Evolutionary conservation across 1,140 invertebrate species (phyloP).

Genomic region (Ceratosolen fusciceps): DNA sequence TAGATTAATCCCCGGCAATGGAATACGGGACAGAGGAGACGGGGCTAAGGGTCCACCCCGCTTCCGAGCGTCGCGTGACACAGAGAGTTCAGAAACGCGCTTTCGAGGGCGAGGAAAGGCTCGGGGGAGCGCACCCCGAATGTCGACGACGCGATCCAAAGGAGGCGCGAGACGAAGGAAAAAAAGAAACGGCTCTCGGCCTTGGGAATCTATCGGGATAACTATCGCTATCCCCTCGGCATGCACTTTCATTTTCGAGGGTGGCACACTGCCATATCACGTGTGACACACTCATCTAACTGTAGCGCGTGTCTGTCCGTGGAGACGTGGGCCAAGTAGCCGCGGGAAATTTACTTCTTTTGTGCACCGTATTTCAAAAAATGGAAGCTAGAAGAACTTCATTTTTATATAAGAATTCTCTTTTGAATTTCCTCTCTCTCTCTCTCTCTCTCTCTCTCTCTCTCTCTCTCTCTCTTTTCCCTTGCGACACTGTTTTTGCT

Average conservation of each 20-base stretch:
- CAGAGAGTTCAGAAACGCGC: background rate
- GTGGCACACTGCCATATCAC: slow-evolving; percentile 49
- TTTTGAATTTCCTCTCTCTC: background rate
- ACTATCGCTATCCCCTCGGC: slow-evolving; percentile 37
- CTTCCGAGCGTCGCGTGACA: background rate
- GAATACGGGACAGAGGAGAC: background rate
- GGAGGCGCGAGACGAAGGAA: background rate
- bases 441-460: no score
- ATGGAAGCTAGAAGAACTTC: background rate
- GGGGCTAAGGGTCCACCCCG: no score
- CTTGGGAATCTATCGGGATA: slow-evolving; percentile 26
- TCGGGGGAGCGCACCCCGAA: background rate
- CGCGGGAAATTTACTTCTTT: slow-evolving; percentile 1
- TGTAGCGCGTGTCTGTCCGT: background rate
- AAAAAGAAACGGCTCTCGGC: background rate
- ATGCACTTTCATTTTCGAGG: slow-evolving; percentile 61
- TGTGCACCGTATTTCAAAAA: background rate
- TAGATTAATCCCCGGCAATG: background rate
- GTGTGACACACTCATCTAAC: slow-evolving; percentile 50
- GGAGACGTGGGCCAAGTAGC: background rate
- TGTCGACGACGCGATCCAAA: background rate
- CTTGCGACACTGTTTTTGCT: no score
- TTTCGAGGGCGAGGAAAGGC: background rate
- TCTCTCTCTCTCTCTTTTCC: no score
- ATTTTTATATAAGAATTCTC: slow-evolving; percentile 15